phyloP scores from a whole-genome alignment of 2,797 vertebrate species.

The Ctenopoma multispine region DNA sequence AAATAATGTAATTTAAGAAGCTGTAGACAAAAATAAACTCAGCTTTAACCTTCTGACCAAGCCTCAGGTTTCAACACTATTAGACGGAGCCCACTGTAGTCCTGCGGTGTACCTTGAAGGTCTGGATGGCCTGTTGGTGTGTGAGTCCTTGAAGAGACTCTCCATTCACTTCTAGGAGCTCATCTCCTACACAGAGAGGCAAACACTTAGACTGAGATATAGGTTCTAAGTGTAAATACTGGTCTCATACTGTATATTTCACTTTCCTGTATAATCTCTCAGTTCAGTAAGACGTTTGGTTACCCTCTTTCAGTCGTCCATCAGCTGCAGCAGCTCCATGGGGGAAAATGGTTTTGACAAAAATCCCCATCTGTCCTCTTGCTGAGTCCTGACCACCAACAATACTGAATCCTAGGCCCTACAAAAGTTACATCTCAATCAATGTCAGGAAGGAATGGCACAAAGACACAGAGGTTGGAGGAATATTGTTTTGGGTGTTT shows the following conservation, averaged over 20 bases:
- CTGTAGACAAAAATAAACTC: too few species aligned
- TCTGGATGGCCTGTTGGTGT: conserved; percentile 96
- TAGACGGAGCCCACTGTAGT: not conserved
- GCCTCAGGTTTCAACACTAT: too few species aligned
- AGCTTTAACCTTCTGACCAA: too few species aligned
- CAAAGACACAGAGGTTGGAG: not conserved
- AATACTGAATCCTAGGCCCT: conserved; percentile 97
- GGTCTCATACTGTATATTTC: not conserved
- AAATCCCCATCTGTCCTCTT: conserved; percentile 96
- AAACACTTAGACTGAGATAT: not conserved
- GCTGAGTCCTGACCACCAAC: conserved; percentile 97
- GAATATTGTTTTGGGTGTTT: too few species aligned
- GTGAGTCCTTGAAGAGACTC: conserved; percentile 95
- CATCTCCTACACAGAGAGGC: conserved; percentile 86
- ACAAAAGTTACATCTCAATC: not conserved
- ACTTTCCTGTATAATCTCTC: not conserved
- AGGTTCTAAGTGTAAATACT: not conserved
- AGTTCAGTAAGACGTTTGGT: not conserved
- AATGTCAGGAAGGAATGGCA: not conserved
- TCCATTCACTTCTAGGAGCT: conserved; percentile 95
- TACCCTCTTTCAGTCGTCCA: conserved; percentile 93
- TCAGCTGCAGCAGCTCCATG: conserved; percentile 94
- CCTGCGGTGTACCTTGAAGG: conserved; percentile 90
- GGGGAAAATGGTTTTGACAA: conserved; percentile 97
- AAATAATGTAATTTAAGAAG: not conserved